Conservation (phyloP, 2,113 vertebrate genomes). For the Aegotheles bennettii region DNA sequence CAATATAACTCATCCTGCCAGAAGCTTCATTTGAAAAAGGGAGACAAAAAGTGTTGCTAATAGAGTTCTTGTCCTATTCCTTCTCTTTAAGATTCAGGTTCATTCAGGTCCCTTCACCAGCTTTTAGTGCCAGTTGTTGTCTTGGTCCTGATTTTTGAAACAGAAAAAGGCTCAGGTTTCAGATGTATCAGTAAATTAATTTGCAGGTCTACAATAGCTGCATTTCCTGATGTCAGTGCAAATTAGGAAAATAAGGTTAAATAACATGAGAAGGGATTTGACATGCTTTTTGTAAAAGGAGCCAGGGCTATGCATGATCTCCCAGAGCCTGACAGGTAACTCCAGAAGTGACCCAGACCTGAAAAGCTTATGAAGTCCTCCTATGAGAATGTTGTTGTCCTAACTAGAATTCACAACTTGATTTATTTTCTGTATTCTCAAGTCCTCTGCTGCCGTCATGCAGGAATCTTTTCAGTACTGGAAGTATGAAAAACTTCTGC, state of each 20-base stretch:
- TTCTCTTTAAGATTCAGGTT: background rate
- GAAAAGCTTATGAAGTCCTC: background rate
- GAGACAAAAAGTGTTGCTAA: background rate
- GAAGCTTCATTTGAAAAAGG: background rate
- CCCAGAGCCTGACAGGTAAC: background rate
- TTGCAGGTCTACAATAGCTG: background rate
- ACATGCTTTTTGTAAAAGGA: background rate
- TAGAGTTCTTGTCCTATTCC: background rate
- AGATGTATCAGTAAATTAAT: background rate
- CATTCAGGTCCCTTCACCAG: background rate
- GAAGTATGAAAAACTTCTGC: background rate
- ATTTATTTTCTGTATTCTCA: background rate
- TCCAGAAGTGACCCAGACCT: background rate
- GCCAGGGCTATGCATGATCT: background rate
- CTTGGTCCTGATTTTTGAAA: background rate
- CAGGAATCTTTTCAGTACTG: background rate
- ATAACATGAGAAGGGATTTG: background rate
- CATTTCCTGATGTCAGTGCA: background rate
- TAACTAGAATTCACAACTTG: background rate
- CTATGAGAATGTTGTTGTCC: background rate
- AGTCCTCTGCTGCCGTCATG: background rate
- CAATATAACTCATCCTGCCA: rapidly evolving
- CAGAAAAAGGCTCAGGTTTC: background rate
- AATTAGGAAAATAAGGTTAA: background rate
- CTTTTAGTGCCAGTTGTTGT: background rate